These are phyloP conservation scores for Coracopsis vasa DNA, from an alignment of 2,113 vertebrate species.

Conservation along the genomic window DNA sequence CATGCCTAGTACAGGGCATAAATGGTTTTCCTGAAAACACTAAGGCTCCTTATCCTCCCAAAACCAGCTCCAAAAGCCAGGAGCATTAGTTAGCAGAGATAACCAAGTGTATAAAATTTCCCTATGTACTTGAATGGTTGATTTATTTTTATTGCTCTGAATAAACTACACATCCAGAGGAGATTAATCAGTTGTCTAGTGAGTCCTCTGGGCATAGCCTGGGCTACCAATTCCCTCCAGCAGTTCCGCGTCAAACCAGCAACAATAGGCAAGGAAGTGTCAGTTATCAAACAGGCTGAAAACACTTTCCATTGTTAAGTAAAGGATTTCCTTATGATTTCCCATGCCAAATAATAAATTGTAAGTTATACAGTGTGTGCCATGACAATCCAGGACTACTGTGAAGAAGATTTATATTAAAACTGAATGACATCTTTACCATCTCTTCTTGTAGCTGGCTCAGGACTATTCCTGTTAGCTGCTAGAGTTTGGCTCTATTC, in stretches of 20 bases:
- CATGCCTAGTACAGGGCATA: neutral
- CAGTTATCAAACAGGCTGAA: conserved; percentile 24
- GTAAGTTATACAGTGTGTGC: neutral
- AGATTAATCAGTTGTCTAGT: conserved; percentile 9
- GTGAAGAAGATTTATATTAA: neutral
- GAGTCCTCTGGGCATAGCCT: conserved; percentile 9
- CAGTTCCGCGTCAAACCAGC: neutral
- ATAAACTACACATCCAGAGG: neutral
- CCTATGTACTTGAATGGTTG: neutral
- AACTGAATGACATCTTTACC: neutral
- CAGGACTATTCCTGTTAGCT: neutral
- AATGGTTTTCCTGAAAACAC: neutral
- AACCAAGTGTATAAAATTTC: neutral
- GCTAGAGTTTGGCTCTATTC: neutral
- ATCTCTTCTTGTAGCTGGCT: neutral
- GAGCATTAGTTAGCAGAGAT: conserved; percentile 9
- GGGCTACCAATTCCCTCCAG: neutral
- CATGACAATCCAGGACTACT: neutral
- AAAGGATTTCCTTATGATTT: conserved; percentile 67
- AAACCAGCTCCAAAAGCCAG: neutral
- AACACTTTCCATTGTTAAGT: conserved; percentile 60
- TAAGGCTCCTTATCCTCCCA: neutral
- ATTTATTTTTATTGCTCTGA: conserved; percentile 20
- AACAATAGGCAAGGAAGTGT: conserved; percentile 67
- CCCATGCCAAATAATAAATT: conserved; percentile 53